Evolutionary conservation across 2,797 vertebrate species (phyloP), one percentile per base, ranked within the genome.

Genomic region (Phylloscopus collybita): DNA sequence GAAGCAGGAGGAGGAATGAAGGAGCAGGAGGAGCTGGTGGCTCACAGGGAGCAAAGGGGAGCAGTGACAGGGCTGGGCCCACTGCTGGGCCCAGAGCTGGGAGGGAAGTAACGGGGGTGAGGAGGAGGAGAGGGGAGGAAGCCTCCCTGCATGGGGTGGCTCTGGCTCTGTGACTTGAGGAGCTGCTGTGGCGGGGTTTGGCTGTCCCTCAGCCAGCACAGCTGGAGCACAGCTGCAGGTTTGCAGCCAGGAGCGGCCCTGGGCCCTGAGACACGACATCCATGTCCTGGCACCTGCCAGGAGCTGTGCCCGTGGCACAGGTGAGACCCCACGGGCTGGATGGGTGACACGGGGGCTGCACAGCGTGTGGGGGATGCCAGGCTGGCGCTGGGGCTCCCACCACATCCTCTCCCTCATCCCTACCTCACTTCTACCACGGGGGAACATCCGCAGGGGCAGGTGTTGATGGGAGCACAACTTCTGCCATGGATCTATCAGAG

Each of bases 241-340:
- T 21, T 18, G 56, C 72, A 53, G 16, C 57, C 64, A 16, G 51
- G 40, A 49, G 51, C 0, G 13, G 11, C 30, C 71, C 44, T 16
- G 71, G 7, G 1, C 36, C 45, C 18, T 3, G 6, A 16, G 73
- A 38, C 2, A 4, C 4, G 2, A 34, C 1, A 1, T 10, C 0
- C 2, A 17, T 1, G 9, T 6, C 19, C 69, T n/a, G 80, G 70
- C 32, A 16, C 36, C 13, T 8, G 4, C 45, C 76, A 7, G 76
- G 66, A 60, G 61, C 66, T 5, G 6, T 11, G 67, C 27, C 81
- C 2, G 0, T 3, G 3, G 36, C 64, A 1, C n/a, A 8, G 40
- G 34, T 27, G 70, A 16, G 21, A 22, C 25, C 47, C 50, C 45
- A 3, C 0, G 30, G 71, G 86, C 42, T 42, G 73, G 13, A 7